These are phyloP conservation scores for Sternarchorhynchus goeldii DNA, from an alignment of 2,797 vertebrate genomes.

Conservation along the genomic window DNA sequence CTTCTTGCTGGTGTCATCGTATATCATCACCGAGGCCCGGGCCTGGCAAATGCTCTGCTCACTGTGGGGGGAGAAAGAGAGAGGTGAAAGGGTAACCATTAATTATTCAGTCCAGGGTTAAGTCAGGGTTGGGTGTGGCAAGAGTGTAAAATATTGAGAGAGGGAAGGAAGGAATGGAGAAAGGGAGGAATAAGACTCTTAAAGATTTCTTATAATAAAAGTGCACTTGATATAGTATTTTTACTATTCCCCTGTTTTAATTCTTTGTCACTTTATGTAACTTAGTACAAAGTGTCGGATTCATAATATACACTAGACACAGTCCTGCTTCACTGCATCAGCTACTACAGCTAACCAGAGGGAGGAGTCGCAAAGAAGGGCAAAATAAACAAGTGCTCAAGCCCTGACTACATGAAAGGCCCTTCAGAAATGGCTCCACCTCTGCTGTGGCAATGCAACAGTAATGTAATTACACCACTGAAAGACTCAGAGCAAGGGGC, in stretches of 20 bases:
- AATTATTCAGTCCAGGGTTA: not conserved
- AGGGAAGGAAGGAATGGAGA: not conserved
- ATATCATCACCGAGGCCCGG: constrained; percentile 98
- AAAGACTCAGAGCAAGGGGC: constrained; percentile 44
- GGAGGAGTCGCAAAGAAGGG: constrained; percentile 45
- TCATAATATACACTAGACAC: not conserved
- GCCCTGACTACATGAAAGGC: constrained; percentile 51
- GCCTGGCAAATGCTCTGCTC: constrained; percentile 99
- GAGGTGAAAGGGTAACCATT: constrained; percentile 4
- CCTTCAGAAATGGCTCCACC: constrained; percentile 43
- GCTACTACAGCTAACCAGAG: constrained; percentile 28
- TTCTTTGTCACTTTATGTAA: no score
- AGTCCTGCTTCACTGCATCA: not conserved
- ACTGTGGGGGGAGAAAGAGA: constrained; percentile 68
- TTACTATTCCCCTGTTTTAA: no score
- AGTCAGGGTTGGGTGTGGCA: not conserved
- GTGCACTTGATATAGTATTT: not conserved
- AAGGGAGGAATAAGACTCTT: not conserved
- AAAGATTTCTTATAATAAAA: not conserved
- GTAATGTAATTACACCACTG: constrained; percentile 51
- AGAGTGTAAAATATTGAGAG: not conserved
- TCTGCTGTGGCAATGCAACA: constrained; percentile 53
- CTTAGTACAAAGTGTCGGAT: not conserved
- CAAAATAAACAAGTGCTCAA: constrained; percentile 54
- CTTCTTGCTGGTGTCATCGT: constrained; percentile 99